Evolutionary conservation across 1,140 invertebrate genomes (phyloP), one percentile per base, ranked within the genome.

Genomic region (Eumaeus atala): DNA sequence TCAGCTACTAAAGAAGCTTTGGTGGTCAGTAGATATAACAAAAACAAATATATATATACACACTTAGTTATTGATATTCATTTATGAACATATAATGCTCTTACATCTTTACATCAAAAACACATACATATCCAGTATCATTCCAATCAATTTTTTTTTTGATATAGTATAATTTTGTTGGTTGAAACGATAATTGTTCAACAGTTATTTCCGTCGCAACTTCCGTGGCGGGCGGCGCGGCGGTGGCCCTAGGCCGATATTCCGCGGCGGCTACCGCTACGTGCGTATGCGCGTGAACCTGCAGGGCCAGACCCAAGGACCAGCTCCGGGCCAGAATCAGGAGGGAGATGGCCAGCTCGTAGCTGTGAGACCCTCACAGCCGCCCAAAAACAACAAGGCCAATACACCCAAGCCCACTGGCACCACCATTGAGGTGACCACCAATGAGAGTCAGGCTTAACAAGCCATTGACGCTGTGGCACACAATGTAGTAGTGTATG

Each of bases 391-490:
- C 37, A 84, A 81, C 37, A 84, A 81, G 65, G 65, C 70, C 18
- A 84, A 84, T 51, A 56, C 58, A 49, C 56, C 37, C 54, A 80
- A 77, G 62, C 67, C 73, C 38, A 59, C 72, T 37, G 72, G 67
- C 59, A 69, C 77, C 56, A 79, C 70, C 57, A 75, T 81, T 55
- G 86, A 87, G 56, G 74, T 79, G 51, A 84, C 84, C 60, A 84
- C 83, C 62, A 81, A 84, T 66, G 84, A 88, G 73, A 88, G 84
- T 75, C 86, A 88, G 74, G 86, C 86, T 66, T 88, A 77, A 59
- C 52, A 48, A 48, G 54, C 51, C 64, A 51, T 58, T 61, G 53
- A 47, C 36, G 16, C 59, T 71, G 75, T 70, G 77, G 76, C 72
- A 72, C 74, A 64, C 51, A 58, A 58, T 51, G 73, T 78, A 78